Base-by-base conservation (phyloP, 2,797 vertebrate genomes). In the Enteromius radiatus region DNA sequence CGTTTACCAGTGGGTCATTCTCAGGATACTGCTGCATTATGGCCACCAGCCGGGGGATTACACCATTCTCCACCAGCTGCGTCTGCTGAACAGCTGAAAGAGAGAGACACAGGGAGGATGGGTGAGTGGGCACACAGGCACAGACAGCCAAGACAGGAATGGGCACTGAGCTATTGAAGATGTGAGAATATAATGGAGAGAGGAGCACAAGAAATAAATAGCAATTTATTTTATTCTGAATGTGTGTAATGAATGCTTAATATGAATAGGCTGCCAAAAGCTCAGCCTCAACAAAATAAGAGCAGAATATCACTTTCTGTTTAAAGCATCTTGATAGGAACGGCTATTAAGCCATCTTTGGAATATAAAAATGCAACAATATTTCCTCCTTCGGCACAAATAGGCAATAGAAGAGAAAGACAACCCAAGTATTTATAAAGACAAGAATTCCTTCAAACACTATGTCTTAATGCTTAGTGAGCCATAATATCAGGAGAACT, bases 1-100 rank as follows among this genome's bases (percentile, higher is more conserved):
- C 96, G 0, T 95, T 97, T 80, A 97, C 92, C 78, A 98, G 94
- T 0, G 95, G 92, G 86, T 98, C 96, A 0, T 95, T 96, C 84
- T 96, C 94, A 69, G 95, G 94, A 70, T 96, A 94, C 76, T 94
- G 89, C 1, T 91, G 93, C 91, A 97, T 93, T 84, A 97, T 97
- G 87, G 89, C 91, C 64, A 97, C 93, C 78, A 98, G 90, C 41
- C 95, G 93, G 86, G 95, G 92, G 83, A 97, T 96, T 2, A 97
- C 96, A 31, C 95, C 96, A 56, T 87, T 91, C 88, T 94, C 91
- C 41, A 97, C 96, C 85, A 97, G 84, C 90, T 96, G 92, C 84
- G 97, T 96, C 90, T 97, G 96, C 76, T 97, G 96, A 54, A 91
- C 86, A 6, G 93, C 96, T 97, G 89, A 21, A 74, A 23, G 0